Evolutionary conservation across 1,140 invertebrate species (phyloP).

Genomic region (Rhopalosiphum padi): DNA sequence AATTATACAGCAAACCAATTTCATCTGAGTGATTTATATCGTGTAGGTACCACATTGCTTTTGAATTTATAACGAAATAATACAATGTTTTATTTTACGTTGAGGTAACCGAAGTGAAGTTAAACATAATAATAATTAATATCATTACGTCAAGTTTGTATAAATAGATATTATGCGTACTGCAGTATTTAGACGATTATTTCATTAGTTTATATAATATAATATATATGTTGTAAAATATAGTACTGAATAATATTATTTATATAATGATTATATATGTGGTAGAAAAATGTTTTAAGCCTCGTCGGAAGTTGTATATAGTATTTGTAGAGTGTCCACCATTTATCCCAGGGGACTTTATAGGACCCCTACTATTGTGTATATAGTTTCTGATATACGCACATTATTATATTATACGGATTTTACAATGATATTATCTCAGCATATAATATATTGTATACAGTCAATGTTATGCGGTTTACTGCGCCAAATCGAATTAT

Average conservation of each 20-base stretch:
- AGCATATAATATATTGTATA: not conserved
- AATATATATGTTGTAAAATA: not conserved
- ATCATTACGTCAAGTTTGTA: not conserved
- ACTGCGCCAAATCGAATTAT: slow-evolving; percentile 7
- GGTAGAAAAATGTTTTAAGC: not conserved
- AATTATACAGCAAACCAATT: no score
- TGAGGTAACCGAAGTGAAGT: no score
- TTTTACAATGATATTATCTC: slow-evolving; percentile 35
- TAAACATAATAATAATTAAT: not conserved
- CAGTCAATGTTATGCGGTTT: slow-evolving; percentile 10
- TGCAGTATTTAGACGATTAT: not conserved
- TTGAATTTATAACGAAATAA: no score
- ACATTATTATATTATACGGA: slow-evolving; percentile 10
- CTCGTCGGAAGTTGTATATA: slow-evolving; percentile 3
- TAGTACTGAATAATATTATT: not conserved
- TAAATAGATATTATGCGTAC: not conserved
- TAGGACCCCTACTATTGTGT: not conserved
- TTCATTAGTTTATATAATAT: not conserved
- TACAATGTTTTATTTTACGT: no score
- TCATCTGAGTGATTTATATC: no score
- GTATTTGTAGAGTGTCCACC: slow-evolving; percentile 1
- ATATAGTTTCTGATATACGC: not conserved
- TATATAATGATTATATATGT: slow-evolving; percentile 5
- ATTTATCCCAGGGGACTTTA: not conserved
- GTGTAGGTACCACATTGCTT: no score